Evolutionary conservation across 2,113 vertebrate genomes (phyloP).

Genomic region (Oriolus oriolus): DNA sequence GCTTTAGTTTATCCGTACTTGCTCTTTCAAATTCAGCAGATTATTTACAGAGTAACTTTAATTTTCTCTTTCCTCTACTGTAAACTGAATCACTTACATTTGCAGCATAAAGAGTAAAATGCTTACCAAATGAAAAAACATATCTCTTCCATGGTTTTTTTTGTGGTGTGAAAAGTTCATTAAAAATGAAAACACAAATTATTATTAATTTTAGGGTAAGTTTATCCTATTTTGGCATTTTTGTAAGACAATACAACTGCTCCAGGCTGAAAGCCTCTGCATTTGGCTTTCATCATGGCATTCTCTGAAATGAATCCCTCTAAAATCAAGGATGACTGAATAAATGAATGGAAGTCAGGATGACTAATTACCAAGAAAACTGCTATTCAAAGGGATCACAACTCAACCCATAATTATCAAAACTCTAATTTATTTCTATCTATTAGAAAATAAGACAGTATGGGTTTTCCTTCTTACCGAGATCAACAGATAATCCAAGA

Average conservation of each 20-base stretch:
- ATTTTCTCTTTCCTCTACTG: background rate
- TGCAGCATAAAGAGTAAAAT: background rate
- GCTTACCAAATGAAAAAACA: background rate
- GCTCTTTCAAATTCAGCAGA: background rate
- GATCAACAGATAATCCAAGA: background rate
- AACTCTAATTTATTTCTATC: background rate
- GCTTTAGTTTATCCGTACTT: background rate
- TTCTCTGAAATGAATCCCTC: background rate
- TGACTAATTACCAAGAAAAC: constrained; percentile 21
- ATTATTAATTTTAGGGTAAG: background rate
- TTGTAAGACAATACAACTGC: background rate
- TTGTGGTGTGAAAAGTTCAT: background rate
- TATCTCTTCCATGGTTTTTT: fast-evolving
- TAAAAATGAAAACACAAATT: background rate
- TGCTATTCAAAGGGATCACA: background rate
- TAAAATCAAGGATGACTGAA: background rate
- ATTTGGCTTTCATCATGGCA: background rate
- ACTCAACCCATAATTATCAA: background rate
- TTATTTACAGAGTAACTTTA: background rate
- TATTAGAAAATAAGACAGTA: background rate
- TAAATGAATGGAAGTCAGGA: constrained; percentile 10
- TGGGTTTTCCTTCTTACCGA: background rate
- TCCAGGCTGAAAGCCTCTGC: background rate
- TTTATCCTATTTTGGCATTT: background rate
- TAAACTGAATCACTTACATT: background rate